Conservation (phyloP, 2,113 vertebrate species). For the Rattus rattus region DNA sequence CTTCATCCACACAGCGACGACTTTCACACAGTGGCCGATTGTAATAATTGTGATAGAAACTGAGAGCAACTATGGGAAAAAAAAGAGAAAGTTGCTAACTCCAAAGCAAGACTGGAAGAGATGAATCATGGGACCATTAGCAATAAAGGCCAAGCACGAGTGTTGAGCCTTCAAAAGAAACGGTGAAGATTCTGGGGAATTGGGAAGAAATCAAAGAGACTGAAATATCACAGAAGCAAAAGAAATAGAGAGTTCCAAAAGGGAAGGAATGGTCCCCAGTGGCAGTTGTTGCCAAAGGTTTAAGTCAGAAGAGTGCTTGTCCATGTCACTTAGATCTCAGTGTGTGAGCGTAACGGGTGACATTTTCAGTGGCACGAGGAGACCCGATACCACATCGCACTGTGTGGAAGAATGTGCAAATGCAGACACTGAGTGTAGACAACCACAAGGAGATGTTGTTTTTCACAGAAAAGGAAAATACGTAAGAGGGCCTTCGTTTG, state of each 20-base stretch:
- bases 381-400: not conserved
- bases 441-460: not conserved
- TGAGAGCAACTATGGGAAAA: not conserved
- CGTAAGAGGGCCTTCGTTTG: not conserved
- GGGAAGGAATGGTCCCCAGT: not conserved
- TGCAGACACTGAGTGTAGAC: not conserved
- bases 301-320: not conserved
- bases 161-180: conserved; percentile 5
- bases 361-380: not conserved
- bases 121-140: not conserved
- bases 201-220: not conserved
- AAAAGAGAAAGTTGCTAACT: not conserved
- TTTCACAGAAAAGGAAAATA: not conserved
- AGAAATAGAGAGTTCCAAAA: not conserved
- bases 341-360: not conserved
- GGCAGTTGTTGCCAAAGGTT: not conserved
- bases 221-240: not conserved
- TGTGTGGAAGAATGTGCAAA: not conserved
- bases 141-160: not conserved
- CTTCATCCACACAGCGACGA: not conserved
- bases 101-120: not conserved
- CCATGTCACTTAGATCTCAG: not conserved
- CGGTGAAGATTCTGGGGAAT: not conserved
- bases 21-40: not conserved
- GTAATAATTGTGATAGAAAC: not conserved